A percentile compares a stretch with the other conserved stretches of the same genome.
phyloP scores from a whole-genome alignment of 2,797 vertebrate genomes.

The Sebastes oblongus region DNA sequence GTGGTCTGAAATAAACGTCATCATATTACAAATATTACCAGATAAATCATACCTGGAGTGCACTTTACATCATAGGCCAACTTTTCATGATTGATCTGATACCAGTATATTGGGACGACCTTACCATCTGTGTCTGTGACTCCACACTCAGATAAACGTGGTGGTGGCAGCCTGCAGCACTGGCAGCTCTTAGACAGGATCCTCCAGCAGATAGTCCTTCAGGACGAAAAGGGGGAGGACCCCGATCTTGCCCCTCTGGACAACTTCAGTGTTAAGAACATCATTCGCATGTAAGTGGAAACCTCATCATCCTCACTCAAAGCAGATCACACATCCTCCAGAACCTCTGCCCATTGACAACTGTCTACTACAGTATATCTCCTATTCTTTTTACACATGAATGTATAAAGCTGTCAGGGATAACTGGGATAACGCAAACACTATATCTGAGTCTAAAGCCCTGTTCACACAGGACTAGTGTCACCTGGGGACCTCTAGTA shows the following conservation, averaged over 20 bases:
- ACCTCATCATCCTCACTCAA: not conserved
- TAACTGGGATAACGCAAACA: not conserved
- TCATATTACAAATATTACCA: not conserved
- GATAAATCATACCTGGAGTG: not conserved
- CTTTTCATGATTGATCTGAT: not conserved
- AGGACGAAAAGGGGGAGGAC: slow-evolving; percentile 94
- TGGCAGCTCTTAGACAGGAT: slow-evolving; percentile 98
- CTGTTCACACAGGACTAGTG: too few relatives aligned
- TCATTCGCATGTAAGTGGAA: slow-evolving; percentile 93
- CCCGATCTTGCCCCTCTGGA: slow-evolving; percentile 91
- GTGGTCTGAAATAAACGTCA: not conserved
- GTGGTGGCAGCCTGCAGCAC: slow-evolving; percentile 89
- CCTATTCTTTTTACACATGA: not conserved
- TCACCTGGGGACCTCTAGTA: not conserved
- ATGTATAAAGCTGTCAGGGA: not conserved
- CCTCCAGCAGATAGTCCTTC: slow-evolving; percentile 96
- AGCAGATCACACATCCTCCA: not conserved
- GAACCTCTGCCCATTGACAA: not conserved
- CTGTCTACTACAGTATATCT: not conserved
- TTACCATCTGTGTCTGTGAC: not conserved
- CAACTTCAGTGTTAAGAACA: slow-evolving; percentile 97
- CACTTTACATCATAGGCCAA: not conserved
- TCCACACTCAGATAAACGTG: slow-evolving; percentile 86
- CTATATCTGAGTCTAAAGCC: not conserved
- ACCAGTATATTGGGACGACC: not conserved